Base-by-base conservation (phyloP, 2,113 vertebrate genomes). In the Onychorhynchus coronatus region DNA sequence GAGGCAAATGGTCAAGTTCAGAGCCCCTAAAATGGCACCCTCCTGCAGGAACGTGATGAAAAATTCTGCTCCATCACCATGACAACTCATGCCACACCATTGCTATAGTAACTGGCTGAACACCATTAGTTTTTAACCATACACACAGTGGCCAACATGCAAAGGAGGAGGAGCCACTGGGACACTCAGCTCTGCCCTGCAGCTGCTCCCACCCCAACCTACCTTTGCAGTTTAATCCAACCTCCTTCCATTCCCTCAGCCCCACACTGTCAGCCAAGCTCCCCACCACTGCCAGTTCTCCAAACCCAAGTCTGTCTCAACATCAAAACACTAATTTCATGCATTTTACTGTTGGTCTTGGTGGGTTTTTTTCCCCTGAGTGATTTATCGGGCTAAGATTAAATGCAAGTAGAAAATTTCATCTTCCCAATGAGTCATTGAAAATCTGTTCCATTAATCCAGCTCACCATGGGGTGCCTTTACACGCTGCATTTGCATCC, bases 101-200 rank as follows among this genome's bases (percentile, higher is more conserved):
- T 97, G 91, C 96, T 97, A 97, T 98, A 94, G 98, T 90, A 98
- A 98, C 98, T 68, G 31, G 19, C 77, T 90, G 96, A 97, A 93
- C 89, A 93, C 73, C 44, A 15, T 95, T 91, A 94, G 70, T 85
- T 94, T 96, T 96, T 97, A 97, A 95, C 95, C 73, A 93, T 27
- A 71, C 1, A 8, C 33, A 70, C 18, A 15, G 55, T 74, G 75
- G 58, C 68, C 95, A 77, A 61, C 0, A 1, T 7, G 49, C 21
- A 75, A 89, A 22, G 1, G 1, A 88, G 84, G 37, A 91, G 46
- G 0, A 6, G 67, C 79, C 70, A 80, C 46, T 15, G 11, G 0
- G 24, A 23, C 5, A 1, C 52, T 44, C 1, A 0, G 52, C 39
- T 82, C 70, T 75, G 73, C 52, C 42, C 65, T 2, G 7, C 77